Evolutionary conservation across 2,888 invertebrate genomes (phyloP), one percentile per base, ranked within the genome.

Genomic region (Acleris emargana): DNA sequence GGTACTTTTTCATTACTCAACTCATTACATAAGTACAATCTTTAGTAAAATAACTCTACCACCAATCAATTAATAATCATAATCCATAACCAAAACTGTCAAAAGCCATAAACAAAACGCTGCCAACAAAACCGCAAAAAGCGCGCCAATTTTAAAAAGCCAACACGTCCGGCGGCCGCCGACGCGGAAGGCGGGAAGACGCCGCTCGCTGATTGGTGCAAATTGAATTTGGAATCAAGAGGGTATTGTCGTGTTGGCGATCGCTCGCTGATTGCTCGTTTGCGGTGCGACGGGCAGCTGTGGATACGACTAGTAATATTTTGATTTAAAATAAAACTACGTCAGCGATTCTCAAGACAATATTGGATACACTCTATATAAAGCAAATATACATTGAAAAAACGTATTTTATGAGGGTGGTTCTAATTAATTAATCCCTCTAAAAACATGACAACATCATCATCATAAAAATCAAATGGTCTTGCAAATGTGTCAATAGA

Each of bases 241-340:
- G 83, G 82, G 87, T 86, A 88, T 90, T 90, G 91, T 90, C 90
- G 91, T 89, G 91, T 90, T 88, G 89, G 89, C 91, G 91, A 92
- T 92, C 90, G 89, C 81, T 89, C 87, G 87, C 91, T 91, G 91
- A 91, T 92, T 91, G 91, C 91, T 88, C 88, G 91, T 90, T 91
- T 91, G 91, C 79, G 91, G 91, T 87, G 73, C 88, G 89, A 80
- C 71, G 70, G 74, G 67, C 32, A 20, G 75, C n/a, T 71, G 50
- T 79, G 83, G 89, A 88, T 75, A 72, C 4, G 77, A 47, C 69
- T 13, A 1, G 13, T 38, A 38, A 38, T 38, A 38, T 13, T 38
- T 38, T 38, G 38, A 38, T 38, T 38, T 13, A 11, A 38, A 38
- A 13, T 38, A 32, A 32, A 11, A 32, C 11, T 32, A 32, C 9